These are phyloP conservation scores for Morpho deidamia DNA, from an alignment of 2,888 invertebrate genomes.

Conservation along the genomic window DNA sequence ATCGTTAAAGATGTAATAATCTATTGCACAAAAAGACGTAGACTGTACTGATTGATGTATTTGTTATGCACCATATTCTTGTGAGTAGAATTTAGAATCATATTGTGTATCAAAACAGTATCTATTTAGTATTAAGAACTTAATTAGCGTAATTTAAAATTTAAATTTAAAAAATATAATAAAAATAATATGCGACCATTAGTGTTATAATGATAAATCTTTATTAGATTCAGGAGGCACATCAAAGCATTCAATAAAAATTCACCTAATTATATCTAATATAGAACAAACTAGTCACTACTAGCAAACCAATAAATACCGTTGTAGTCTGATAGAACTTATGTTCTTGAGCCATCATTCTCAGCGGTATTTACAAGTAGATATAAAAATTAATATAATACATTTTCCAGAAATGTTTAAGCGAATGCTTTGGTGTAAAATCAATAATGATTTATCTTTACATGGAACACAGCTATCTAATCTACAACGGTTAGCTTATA, in stretches of 20 bases:
- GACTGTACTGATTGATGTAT: conserved; percentile 16
- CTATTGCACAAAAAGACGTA: conserved; percentile 24
- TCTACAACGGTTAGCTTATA: too few species aligned
- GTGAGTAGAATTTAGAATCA: conserved; percentile 22
- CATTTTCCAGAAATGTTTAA: neutral
- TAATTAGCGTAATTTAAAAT: conserved; percentile 13
- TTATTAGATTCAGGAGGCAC: conserved; percentile 58
- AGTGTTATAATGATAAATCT: conserved; percentile 40
- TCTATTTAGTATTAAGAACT: conserved; percentile 14
- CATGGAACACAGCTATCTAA: too few species aligned
- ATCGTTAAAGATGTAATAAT: conserved; percentile 19
- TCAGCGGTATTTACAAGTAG: conserved; percentile 52
- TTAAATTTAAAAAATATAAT: conserved; percentile 12
- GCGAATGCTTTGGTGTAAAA: conserved; percentile 18
- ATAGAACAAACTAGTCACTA: too few species aligned
- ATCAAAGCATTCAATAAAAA: conserved; percentile 38
- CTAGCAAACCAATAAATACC: conserved; percentile 46
- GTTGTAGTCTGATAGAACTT: conserved; percentile 63
- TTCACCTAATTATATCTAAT: too few species aligned
- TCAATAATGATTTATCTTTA: conserved; percentile 16
- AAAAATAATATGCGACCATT: conserved; percentile 45
- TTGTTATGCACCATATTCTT: conserved; percentile 29
- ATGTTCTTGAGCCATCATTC: conserved; percentile 73
- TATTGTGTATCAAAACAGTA: conserved; percentile 18
- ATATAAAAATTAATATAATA: neutral